Conservation (phyloP, 2,113 vertebrate genomes). For the Pteropus alecto region DNA sequence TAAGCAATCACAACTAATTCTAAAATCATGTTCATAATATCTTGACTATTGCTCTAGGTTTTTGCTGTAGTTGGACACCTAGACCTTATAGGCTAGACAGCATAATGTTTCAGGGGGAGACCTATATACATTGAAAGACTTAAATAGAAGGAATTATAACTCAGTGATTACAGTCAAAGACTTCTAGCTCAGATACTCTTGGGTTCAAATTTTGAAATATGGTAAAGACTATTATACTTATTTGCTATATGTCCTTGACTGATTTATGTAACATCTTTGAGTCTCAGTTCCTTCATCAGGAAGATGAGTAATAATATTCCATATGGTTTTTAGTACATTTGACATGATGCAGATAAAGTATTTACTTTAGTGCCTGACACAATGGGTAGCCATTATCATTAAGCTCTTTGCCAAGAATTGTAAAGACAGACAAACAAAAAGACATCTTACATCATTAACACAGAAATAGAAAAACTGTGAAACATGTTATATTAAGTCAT, state of each 20-base stretch:
- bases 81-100: not conserved
- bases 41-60: not conserved
- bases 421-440: not conserved
- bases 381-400: not conserved
- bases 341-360: not conserved
- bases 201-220: not conserved
- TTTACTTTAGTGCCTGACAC: not conserved
- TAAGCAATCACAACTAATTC: not conserved
- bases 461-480: not conserved
- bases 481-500: not conserved
- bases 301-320: not conserved
- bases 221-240: not conserved
- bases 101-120: not conserved
- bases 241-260: not conserved
- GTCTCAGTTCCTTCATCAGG: not conserved
- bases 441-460: not conserved
- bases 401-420: not conserved
- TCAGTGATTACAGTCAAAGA: not conserved
- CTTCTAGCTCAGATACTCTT: not conserved
- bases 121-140: not conserved
- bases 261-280: not conserved
- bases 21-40: not conserved
- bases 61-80: not conserved
- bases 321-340: not conserved
- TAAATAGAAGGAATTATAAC: not conserved